These are phyloP conservation scores for rat (Rattus norvegicus) DNA, from an alignment of 2,113 vertebrate genomes.

Conservation along the genomic window GRCr8 NC_086026.1:45439501-45440000, in stretches of 20 bases:
- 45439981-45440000: constrained; percentile 82
- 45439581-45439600: constrained; percentile 82
- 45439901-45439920: constrained; percentile 83
- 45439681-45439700: background rate
- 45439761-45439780: background rate
- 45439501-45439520: constrained; percentile 79
- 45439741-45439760: background rate
- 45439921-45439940: constrained; percentile 83
- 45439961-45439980: constrained; percentile 81
- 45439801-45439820: background rate
- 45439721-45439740: background rate
- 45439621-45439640: constrained; percentile 56
- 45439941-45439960: constrained; percentile 79
- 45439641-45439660: constrained; percentile 59
- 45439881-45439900: background rate
- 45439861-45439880: background rate
- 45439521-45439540: constrained; percentile 73
- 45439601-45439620: constrained; percentile 86
- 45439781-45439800: background rate
- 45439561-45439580: constrained; percentile 83
- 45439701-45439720: background rate
- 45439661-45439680: background rate
- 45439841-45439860: background rate
- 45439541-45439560: constrained; percentile 76
- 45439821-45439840: background rate